Evolutionary conservation across 2,797 vertebrate genomes (phyloP), one percentile per base, ranked within the genome.

Genomic region (Gambelia wislizenii): DNA sequence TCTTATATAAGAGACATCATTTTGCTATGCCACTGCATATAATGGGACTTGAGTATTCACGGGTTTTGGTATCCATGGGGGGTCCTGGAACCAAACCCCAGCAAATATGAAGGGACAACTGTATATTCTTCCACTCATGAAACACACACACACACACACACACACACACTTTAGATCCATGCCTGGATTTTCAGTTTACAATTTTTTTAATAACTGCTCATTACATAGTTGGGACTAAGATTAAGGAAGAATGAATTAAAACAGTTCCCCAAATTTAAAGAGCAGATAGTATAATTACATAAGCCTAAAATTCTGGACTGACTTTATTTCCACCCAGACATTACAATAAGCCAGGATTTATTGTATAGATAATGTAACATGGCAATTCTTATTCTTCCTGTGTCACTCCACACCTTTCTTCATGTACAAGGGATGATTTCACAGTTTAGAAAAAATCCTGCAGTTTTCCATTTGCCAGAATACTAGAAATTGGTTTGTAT

Each of bases 131-230:
- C 30, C 64, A 72, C 22, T 54, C 47, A 54, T 16, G 3, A 13
- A 12, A 4, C 1, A n/a, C 12, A 14, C 5, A n/a, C n/a, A 4
- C 1, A n/a, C 12, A 14, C 5, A 4, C 1, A n/a, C 12, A 14
- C 5, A 4, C 1, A n/a, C 12, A 14, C 5, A 36, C 22, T 72
- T 30, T 84, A 33, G 33, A 72, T 84, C 30, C 13, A 36, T 33
- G 8, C n/a, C n/a, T 20, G 16, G 18, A 39, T 79, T 13, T 67
- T 83, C 44, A 44, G 47, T 42, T 3, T 36, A 69, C 16, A 70
- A 27, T 4, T 81, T 16, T 4, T 10, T 14, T 25, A 9, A 5
- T 61, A 64, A 64, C 59, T 64, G 22, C 20, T 42, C n/a, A 36
- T n/a, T 44, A 67, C 14, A 44, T 27, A 69, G 61, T 0, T 67